phyloP scores from a whole-genome alignment of 2,797 vertebrate genomes.

The Dendrocincla fuliginosa region DNA sequence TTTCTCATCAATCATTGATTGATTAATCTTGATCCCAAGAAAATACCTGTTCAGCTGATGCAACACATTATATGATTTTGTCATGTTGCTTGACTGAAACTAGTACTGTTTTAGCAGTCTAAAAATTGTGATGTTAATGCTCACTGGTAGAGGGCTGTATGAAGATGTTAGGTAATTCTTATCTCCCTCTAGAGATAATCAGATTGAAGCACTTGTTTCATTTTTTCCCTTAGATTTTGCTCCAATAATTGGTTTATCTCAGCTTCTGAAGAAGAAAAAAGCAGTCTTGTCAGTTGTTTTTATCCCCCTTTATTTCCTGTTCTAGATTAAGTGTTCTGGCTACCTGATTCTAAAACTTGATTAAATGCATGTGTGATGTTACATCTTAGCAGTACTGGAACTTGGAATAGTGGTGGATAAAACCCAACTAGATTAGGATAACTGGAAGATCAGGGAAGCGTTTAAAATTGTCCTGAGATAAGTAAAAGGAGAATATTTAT shows the following conservation, averaged over 20 bases:
- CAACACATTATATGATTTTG: neutral
- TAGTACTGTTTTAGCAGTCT: neutral
- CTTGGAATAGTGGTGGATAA: neutral
- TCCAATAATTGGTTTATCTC: neutral
- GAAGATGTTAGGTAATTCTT: neutral
- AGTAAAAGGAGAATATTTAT: neutral
- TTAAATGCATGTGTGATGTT: neutral
- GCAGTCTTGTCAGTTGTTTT: neutral
- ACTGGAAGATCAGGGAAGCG: neutral
- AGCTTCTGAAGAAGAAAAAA: neutral
- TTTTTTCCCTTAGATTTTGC: neutral
- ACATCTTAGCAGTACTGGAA: neutral
- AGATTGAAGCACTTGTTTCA: neutral
- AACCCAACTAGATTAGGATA: neutral
- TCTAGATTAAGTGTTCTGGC: neutral
- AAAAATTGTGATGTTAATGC: neutral
- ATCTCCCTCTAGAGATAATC: neutral
- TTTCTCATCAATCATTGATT: neutral
- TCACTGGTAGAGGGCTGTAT: neutral
- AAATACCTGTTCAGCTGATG: neutral
- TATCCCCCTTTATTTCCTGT: neutral
- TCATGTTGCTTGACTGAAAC: neutral
- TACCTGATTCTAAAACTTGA: neutral
- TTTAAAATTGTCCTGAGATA: neutral
- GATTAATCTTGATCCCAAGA: neutral